Evolutionary conservation across 2,888 invertebrate species (phyloP).

Genomic region (Epinotia ramella): DNA sequence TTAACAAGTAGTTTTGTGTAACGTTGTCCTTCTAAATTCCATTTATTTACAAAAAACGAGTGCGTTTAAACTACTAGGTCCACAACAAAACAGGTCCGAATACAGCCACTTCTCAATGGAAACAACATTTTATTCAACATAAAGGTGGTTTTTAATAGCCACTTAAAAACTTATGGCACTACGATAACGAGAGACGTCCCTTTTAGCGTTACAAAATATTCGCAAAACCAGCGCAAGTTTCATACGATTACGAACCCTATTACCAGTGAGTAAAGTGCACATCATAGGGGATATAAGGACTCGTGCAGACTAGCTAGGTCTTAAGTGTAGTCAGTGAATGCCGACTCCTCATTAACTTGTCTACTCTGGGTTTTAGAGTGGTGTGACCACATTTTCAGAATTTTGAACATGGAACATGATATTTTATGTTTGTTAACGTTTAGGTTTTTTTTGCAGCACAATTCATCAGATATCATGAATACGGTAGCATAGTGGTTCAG

Average conservation of each 20-base stretch:
- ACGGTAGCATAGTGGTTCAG: too few species aligned
- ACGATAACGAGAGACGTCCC: conserved; percentile 26
- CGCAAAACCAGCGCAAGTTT: background rate
- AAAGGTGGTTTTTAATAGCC: conserved; percentile 35
- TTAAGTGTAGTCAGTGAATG: conserved; percentile 41
- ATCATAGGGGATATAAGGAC: background rate
- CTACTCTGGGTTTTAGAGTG: conserved; percentile 32
- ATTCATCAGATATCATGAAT: too few species aligned
- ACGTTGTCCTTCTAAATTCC: too few species aligned
- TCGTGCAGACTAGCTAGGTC: conserved; percentile 25
- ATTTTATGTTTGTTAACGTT: too few species aligned
- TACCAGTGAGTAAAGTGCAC: background rate
- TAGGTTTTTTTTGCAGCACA: too few species aligned
- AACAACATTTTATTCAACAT: conserved; percentile 26
- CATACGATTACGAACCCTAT: conserved; percentile 14
- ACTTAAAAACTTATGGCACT: conserved; percentile 36
- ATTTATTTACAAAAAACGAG: background rate
- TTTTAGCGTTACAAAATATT: conserved; percentile 34
- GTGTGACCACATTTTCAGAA: conserved; percentile 1
- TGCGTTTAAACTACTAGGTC: background rate
- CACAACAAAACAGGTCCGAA: background rate
- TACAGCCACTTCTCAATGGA: background rate
- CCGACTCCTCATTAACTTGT: conserved; percentile 44
- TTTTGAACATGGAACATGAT: too few species aligned
- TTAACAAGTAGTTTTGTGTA: too few species aligned